Base-by-base conservation (phyloP, 2,797 vertebrate genomes). In the Vireo griseus region DNA sequence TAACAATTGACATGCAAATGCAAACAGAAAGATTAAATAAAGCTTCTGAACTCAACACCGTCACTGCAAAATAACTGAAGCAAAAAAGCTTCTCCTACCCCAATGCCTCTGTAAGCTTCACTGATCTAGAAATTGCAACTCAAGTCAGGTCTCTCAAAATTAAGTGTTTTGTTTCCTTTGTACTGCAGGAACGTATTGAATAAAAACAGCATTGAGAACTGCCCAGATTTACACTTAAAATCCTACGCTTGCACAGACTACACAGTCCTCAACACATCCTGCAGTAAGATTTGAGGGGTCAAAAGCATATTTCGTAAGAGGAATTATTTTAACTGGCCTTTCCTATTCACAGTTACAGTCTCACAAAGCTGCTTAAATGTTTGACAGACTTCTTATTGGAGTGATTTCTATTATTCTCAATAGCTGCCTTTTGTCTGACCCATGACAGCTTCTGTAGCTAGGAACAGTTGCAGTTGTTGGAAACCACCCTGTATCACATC, bases 121-220 rank as follows among this genome's bases (percentile, higher is more conserved):
- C 9, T 44, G 13, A 88, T 54, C 10, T 52, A 66, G 52, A 48
- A 91, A 86, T 0, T 31, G 24, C 58, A 90, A 39, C 31, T 69
- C 1, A 3, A 78, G 9, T 54, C 29, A 42, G 19, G 22, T 25
- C 10, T 67, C 79, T 68, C 20, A 66, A 58, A 89, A 66, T 19
- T 37, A 52, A 55, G 31, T 54, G 48, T 59, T 85, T 76, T 59
- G 22, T 28, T 83, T 40, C 57, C 7, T 48, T 26, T 65, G 21
- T 44, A 81, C 62, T 54, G 26, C 62, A 91, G 19, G 15, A 92
- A 67, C 16, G 19, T 14, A 40, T 13, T 3, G 2, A 79, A 75
- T 4, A 12, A 45, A 40, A 84, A 62, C 13, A 44, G 33, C 3
- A 1, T 0, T 13, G 22, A 65, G 25, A 92, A 81, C 0, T 55